Conservation (phyloP, 2,888 invertebrate species). For the Lucinisca nassula region DNA sequence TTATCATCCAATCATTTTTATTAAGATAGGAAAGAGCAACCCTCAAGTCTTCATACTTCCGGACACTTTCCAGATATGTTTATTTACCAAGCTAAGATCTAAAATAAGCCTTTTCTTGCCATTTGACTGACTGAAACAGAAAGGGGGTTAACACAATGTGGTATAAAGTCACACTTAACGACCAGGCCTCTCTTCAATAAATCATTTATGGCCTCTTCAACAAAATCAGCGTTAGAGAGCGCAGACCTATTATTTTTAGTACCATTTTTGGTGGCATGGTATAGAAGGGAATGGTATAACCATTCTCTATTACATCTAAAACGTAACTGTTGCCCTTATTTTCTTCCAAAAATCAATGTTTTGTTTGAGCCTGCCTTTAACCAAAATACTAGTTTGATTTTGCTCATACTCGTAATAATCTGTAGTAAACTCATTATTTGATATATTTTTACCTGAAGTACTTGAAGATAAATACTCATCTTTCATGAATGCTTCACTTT, state of each 20-base stretch:
- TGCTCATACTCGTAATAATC: constrained; percentile 45
- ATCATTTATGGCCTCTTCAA: constrained; percentile 45
- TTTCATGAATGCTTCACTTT: neutral
- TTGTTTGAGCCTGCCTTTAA: constrained; percentile 28
- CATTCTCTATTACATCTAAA: constrained; percentile 34
- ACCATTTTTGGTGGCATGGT: constrained; percentile 12
- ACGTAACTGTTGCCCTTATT: constrained; percentile 29
- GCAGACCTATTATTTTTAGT: constrained; percentile 45
- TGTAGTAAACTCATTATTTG: neutral
- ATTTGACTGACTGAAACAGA: constrained; percentile 43
- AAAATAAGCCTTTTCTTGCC: constrained; percentile 53
- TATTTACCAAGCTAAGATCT: constrained; percentile 57
- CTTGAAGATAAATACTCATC: neutral
- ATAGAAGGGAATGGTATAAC: constrained; percentile 54
- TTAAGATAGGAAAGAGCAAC: constrained; percentile 13
- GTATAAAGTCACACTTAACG: constrained; percentile 4
- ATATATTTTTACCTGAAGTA: neutral
- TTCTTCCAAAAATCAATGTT: constrained; percentile 48
- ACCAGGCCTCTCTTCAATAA: constrained; percentile 23
- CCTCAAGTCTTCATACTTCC: constrained; percentile 51
- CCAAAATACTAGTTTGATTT: constrained; percentile 15
- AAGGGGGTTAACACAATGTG: constrained; percentile 46
- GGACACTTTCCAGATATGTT: constrained; percentile 43
- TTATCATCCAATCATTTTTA: constrained; percentile 20
- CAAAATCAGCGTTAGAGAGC: constrained; percentile 45